Conservation (phyloP, 1,140 invertebrate species). For the Macrotrachela quadricornifera region DNA sequence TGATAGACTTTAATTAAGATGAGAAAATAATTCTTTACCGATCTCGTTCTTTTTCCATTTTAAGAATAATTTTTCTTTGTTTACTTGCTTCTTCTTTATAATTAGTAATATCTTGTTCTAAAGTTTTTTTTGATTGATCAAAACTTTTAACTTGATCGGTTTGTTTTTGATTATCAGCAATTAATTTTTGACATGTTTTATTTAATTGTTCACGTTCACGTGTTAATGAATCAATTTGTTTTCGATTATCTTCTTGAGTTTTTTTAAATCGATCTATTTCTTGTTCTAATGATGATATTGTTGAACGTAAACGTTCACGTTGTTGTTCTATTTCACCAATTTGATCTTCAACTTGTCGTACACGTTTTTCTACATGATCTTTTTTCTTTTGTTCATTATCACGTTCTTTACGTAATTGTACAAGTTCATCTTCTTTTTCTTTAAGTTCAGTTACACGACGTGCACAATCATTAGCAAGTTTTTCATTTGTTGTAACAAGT, state of each 20-base stretch:
- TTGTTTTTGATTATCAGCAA: no score
- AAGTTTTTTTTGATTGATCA: neutral
- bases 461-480: constrained; percentile 25
- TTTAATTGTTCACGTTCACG: constrained; percentile 28
- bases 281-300: constrained; percentile 26
- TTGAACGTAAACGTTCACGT: constrained; percentile 23
- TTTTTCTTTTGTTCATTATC: constrained; percentile 22
- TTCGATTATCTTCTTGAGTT: constrained; percentile 24
- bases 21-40: no score
- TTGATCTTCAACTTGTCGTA: constrained; percentile 25
- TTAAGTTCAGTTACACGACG: constrained; percentile 23
- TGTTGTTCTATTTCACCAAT: constrained; percentile 27
- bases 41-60: no score
- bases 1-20: no score
- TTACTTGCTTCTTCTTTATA: no score
- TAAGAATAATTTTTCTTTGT: no score
- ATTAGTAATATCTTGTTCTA: constrained; percentile 1
- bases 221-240: constrained; percentile 25
- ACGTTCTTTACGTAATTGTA: constrained; percentile 22
- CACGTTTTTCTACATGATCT: constrained; percentile 24
- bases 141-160: neutral
- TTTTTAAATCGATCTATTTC: constrained; percentile 27
- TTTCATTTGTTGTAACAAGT: constrained; percentile 13
- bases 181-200: constrained; percentile 13
- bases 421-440: constrained; percentile 30